Evolutionary conservation across 2,888 invertebrate species (phyloP), one percentile per base, ranked within the genome.

Genomic region (Toxonevra muliebris): DNA sequence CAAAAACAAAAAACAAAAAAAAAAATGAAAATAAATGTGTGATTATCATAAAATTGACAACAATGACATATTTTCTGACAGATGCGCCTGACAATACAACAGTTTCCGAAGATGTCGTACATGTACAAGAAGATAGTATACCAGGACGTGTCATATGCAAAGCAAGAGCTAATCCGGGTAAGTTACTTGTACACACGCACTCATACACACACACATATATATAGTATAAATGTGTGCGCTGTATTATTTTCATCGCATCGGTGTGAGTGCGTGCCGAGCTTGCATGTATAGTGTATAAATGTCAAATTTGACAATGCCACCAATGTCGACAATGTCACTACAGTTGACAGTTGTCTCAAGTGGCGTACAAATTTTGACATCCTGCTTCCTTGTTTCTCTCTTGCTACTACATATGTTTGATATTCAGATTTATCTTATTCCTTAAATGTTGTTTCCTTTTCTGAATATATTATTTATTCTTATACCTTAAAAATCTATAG

Each of bases 31-130:
- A 64, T 19, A 43, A 43, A 65, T 20, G 43, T n/a, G 43, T 42
- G 48, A 55, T 42, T 45, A 53, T 11, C 43, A 42, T 52, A 58
- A 66, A 64, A 66, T 65, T 66, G 69, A 69, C 70, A 72, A 72
- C 71, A 71, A 70, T 61, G 43, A 13, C 59, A 60, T 15, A 61
- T 41, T 42, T 30, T 30, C 30, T 62, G 69, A 72, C 72, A 93
- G 93, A 90, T 87, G 90, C 92, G 72, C 96, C 96, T n/a, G 94
- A 94, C 81, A 92, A 94, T 78, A 90, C 95, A 74, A 91, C 90
- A 1, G 92, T 95, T 11, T 90, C 91, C 4, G 80, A 83, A 68
- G 78, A 75, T 50, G 73, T 76, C 73, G 83, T 87, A 63, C 83
- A 86, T 75, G 87, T 87, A 65, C 82, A 82, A 68, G 88, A 88